These are phyloP conservation scores for Aphelenchoides fujianensis DNA, from an alignment of 1,140 invertebrate species.

Conservation along the genomic window DNA sequence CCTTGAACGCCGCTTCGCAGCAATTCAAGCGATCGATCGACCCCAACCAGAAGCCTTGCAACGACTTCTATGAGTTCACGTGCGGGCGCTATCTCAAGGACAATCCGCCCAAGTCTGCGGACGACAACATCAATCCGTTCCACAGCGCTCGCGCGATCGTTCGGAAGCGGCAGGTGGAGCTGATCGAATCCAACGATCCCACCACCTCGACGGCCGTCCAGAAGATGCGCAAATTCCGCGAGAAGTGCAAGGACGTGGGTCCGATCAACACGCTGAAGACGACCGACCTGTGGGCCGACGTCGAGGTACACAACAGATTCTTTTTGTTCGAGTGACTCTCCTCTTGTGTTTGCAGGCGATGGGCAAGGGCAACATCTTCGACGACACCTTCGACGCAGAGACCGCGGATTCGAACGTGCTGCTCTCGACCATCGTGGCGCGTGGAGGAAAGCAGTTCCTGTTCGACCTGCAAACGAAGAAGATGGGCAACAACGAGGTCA, in stretches of 20 bases:
- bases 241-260: too few species aligned
- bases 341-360: too few species aligned
- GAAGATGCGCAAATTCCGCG: background rate
- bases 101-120: background rate
- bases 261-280: too few species aligned
- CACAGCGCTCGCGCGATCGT: background rate
- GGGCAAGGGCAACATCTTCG: too few species aligned
- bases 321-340: too few species aligned
- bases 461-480: background rate
- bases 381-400: too few species aligned
- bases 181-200: background rate
- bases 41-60: background rate
- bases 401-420: too few species aligned
- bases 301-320: background rate
- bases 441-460: background rate
- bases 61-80: conserved; percentile 4
- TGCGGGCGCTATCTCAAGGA: conserved; percentile 4
- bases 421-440: too few species aligned
- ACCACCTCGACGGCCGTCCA: background rate
- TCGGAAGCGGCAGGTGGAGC: background rate
- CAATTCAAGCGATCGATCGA: background rate
- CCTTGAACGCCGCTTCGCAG: background rate
- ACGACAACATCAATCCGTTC: background rate
- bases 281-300: background rate
- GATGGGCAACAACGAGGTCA: background rate